Percentiles rank a stretch among this genome's conserved stretches.
phyloP scores from a whole-genome alignment of 2,113 vertebrate species.

The Anas platyrhynchos region DNA sequence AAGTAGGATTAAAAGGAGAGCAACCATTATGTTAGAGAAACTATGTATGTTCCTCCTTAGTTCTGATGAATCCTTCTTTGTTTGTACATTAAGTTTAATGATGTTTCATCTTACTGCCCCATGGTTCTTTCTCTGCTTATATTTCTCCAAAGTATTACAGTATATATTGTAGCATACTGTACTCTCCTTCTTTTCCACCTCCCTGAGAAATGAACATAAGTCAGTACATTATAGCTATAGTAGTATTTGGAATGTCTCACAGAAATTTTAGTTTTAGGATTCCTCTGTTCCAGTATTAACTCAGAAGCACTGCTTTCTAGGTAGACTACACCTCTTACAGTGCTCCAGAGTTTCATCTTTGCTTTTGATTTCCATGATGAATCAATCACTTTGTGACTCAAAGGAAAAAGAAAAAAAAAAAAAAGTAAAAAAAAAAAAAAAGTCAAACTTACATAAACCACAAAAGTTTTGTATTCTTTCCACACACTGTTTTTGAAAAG shows the following conservation, averaged over 20 bases:
- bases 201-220: not conserved
- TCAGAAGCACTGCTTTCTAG: not conserved
- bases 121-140: not conserved
- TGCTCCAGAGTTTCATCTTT: not conserved
- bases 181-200: not conserved
- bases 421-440: not conserved
- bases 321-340: not conserved
- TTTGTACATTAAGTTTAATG: not conserved
- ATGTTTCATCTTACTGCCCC: not conserved
- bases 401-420: not conserved
- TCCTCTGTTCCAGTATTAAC: not conserved
- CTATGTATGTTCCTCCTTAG: not conserved
- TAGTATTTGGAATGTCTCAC: not conserved
- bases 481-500: not conserved
- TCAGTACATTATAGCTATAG: accelerated
- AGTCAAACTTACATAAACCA: accelerated
- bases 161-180: too few species aligned
- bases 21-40: not conserved
- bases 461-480: not conserved
- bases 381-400: not conserved
- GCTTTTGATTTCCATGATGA: not conserved
- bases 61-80: not conserved
- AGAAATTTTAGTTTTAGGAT: not conserved
- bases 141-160: not conserved
- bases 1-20: not conserved